phyloP scores from a whole-genome alignment of 2,888 invertebrate species.

The Lepidochitona cinerea region DNA sequence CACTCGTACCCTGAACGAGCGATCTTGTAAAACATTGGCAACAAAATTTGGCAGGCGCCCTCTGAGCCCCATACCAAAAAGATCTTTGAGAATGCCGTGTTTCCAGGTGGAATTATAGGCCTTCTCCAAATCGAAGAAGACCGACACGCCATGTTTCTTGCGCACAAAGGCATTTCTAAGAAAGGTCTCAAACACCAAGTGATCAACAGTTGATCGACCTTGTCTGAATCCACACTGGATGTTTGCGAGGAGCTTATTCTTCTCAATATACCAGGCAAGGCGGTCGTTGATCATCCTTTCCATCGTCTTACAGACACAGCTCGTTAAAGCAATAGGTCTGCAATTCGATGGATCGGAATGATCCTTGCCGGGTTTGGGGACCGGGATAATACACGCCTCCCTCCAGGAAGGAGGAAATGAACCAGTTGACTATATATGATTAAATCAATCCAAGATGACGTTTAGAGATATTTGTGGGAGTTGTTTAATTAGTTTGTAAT shows the following conservation, averaged over 20 bases:
- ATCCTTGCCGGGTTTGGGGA: constrained; percentile 35
- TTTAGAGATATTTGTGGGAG: neutral
- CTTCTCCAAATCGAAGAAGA: constrained; percentile 27
- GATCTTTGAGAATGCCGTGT: constrained; percentile 22
- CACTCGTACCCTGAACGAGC: constrained; percentile 13
- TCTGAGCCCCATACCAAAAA: constrained; percentile 26
- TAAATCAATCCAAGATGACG: constrained; percentile 16
- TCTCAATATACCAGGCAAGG: constrained; percentile 37
- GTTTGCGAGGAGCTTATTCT: constrained; percentile 25
- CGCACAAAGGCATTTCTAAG: constrained; percentile 35
- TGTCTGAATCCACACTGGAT: constrained; percentile 33
- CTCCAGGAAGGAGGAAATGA: constrained; percentile 24
- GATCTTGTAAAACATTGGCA: constrained; percentile 2
- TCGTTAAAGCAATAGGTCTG: constrained; percentile 46
- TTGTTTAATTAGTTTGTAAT: constrained; percentile 5
- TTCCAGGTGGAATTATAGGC: constrained; percentile 34
- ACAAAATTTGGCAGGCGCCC: constrained; percentile 29
- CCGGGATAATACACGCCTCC: constrained; percentile 26
- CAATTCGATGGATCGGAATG: constrained; percentile 34
- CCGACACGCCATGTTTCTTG: constrained; percentile 32
- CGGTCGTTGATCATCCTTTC: constrained; percentile 43
- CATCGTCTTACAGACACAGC: constrained; percentile 46
- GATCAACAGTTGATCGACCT: constrained; percentile 23
- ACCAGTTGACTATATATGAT: constrained; percentile 23
- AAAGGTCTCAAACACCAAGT: constrained; percentile 33